Evolutionary conservation across 2,888 invertebrate genomes (phyloP), one percentile per base, ranked within the genome.

Genomic region (Stenoptilia bipunctidactyla): DNA sequence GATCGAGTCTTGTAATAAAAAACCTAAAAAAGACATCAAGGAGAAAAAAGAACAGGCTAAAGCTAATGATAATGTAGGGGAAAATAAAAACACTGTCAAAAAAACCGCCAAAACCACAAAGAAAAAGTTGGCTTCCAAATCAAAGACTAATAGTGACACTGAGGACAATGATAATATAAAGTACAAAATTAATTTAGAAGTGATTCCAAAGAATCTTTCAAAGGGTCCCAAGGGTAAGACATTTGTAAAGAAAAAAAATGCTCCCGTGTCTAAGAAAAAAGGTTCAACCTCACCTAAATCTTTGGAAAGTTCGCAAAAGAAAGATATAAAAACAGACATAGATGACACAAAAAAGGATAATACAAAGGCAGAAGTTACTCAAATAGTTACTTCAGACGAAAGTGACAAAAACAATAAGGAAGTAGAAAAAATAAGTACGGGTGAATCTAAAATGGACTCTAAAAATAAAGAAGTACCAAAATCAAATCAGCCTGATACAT

Each of bases 131-230:
- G 41, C 50, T 13, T 15, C 56, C 1, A 77, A 71, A 55, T 76
- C 69, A 56, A 15, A 68, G 61, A 49, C 43, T 50, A 47, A 48
- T 49, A 27, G 65, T 62, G 34, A 43, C 42, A 12, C 45, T 34
- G 62, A 52, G 40, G 61, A 65, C 50, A 57, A 41, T 44, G 55
- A 66, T 55, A 65, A 75, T 55, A 42, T 63, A 47, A 80, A 77
- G 66, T 74, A 72, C 74, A 82, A 79, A 76, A 61, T 71, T 46
- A 76, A 73, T 62, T 58, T 68, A 56, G 72, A 66, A 47, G 53
- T 60, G 40, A 51, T 53, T 41, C 74, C 73, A 55, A 77, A 71
- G 45, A 42, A 50, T 40, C 38, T 55, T 33, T 35, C 58, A 1
- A 75, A 68, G 58, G 57, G 57, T 49, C 52, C 63, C 35, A 73